Percentiles rank a stretch among this genome's conserved stretches.
Conservation (phyloP, 2,113 vertebrate species). For the Paratilapia polleni region DNA sequence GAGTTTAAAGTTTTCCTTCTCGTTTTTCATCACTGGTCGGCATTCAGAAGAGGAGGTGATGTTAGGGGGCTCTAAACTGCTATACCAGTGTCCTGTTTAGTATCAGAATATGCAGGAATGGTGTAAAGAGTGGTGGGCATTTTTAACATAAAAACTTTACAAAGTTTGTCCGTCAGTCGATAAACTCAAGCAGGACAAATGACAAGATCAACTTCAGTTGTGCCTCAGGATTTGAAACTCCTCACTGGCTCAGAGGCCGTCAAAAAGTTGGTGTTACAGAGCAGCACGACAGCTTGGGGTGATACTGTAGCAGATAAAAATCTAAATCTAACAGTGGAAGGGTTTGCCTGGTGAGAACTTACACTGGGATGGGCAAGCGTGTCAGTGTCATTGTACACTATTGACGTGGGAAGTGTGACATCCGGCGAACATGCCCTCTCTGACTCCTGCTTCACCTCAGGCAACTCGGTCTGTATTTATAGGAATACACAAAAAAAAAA, state of each 20-base stretch:
- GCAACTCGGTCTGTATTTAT: constrained; percentile 61
- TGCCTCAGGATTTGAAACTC: not conserved
- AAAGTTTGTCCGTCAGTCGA: constrained; percentile 20
- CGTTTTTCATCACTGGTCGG: constrained; percentile 71
- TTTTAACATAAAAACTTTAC: constrained; percentile 24
- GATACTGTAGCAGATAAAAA: not conserved
- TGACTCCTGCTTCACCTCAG: constrained; percentile 62
- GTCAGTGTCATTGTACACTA: constrained; percentile 92
- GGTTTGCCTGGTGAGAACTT: constrained; percentile 67
- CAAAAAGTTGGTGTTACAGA: not conserved
- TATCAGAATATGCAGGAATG: constrained; percentile 7
- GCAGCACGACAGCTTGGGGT: not conserved
- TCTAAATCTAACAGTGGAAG: not conserved
- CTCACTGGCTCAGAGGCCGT: not conserved
- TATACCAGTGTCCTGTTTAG: constrained; percentile 15
- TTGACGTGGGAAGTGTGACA: constrained; percentile 85
- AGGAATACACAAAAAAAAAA: constrained; percentile 6
- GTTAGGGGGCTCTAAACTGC: constrained; percentile 50
- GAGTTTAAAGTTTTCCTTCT: constrained; percentile 78
- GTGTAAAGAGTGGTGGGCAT: constrained; percentile 6
- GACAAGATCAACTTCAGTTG: not conserved
- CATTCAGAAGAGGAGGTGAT: constrained; percentile 44
- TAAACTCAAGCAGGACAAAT: not conserved
- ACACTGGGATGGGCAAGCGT: constrained; percentile 92
- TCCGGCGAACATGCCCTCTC: constrained; percentile 65